phyloP scores from a whole-genome alignment of 2,113 vertebrate genomes.

The Tonatia bakeri region DNA sequence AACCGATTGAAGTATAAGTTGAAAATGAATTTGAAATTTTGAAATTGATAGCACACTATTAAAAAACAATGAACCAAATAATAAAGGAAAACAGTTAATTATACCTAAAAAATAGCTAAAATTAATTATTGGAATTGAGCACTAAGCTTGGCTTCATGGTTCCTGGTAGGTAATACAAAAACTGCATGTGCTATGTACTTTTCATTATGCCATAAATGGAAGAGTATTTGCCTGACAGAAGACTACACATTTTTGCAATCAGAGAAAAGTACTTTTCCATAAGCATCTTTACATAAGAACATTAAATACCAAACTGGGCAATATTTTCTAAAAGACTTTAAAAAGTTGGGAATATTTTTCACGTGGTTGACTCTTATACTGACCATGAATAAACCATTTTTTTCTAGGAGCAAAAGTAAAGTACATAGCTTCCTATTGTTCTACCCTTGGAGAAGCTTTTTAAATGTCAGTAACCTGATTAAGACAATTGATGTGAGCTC shows the following conservation, averaged over 20 bases:
- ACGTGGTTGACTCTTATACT: not conserved
- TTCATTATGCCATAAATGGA: conserved; percentile 8
- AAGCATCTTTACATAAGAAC: not conserved
- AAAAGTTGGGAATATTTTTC: not conserved
- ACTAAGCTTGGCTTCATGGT: not conserved
- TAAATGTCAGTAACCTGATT: not conserved
- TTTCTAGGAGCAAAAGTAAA: not conserved
- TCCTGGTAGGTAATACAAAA: not conserved
- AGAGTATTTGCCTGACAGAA: not conserved
- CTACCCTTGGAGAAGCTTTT: not conserved
- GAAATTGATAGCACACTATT: not conserved
- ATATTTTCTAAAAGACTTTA: not conserved
- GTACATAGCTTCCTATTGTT: not conserved
- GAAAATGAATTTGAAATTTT: not conserved
- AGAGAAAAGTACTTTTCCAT: not conserved
- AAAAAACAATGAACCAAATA: conserved; percentile 27
- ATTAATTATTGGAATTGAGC: not conserved
- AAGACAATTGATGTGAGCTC: not conserved
- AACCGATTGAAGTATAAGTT: not conserved
- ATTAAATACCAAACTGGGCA: not conserved
- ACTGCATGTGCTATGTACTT: not conserved
- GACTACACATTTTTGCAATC: not conserved
- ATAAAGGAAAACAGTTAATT: not conserved
- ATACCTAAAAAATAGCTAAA: not conserved
- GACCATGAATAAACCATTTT: not conserved